Evolutionary conservation across 2,113 vertebrate species (phyloP), one percentile per base, ranked within the genome.

Genomic region (Urocolius indicus): DNA sequence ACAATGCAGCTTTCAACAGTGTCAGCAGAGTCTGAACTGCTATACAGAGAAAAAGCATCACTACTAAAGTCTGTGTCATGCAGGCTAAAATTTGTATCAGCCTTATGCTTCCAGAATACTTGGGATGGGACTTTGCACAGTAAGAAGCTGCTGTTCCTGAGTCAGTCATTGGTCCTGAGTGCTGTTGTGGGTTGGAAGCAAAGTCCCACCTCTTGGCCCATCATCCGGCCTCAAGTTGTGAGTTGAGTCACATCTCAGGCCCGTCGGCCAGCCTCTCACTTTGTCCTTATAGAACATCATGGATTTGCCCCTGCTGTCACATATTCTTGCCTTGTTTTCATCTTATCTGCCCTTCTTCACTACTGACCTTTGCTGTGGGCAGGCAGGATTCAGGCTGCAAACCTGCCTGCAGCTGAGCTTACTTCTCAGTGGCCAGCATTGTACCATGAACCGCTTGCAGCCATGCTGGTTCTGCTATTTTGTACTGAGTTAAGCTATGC

Each of bases 181-280:
- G 32, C 59, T 83, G 58, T 34, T 1, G 4, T 13, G 57, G 9
- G 43, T 5, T 3, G 2, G 36, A 79, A 79, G 21, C 2, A 0
- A 14, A 17, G 32, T 91, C 61, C 55, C 74, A 67, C 24, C 69
- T 89, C 93, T 43, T 43, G 73, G 73, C 73, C 65, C 76, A 23
- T 19, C 0, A 2, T 79, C 62, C 63, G 11, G 10, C 46, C 62
- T 75, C 4, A n/a, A n/a, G n/a, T n/a, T n/a, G n/a, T n/a, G n/a
- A n/a, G n/a, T n/a, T n/a, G n/a, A n/a, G n/a, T n/a, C n/a, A n/a
- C n/a, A n/a, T n/a, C n/a, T n/a, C n/a, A n/a, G n/a, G n/a, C n/a
- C n/a, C n/a, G n/a, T n/a, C n/a, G n/a, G n/a, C n/a, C n/a, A n/a
- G n/a, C n/a, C n/a, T n/a, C n/a, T n/a, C 67, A 66, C 58, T 85